Base-by-base conservation (phyloP, 1,140 invertebrate genomes). In the Lucilia cuprina region DNA sequence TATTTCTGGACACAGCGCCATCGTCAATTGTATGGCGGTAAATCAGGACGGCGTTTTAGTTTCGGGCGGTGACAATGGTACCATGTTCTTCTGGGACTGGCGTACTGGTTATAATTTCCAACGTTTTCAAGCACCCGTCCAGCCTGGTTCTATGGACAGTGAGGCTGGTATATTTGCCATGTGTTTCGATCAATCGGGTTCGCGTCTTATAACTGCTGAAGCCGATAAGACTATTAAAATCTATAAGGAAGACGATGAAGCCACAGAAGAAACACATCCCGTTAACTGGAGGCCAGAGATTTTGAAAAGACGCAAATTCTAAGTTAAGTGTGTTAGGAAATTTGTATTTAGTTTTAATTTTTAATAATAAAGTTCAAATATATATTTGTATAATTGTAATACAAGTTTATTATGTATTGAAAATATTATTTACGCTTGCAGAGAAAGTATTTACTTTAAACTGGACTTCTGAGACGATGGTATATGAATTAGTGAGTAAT, bases 221-320 rank as follows among this genome's bases (percentile, higher is more conserved):
- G 98, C 98, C 8, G 99, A 99, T 91, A 99, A 99, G 93, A 99
- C 98, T 0, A 98, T 99, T 85, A 99, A 99, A 94, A 96, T 99
- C 85, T 99, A 99, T 92, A 98, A 97, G 91, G 98, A 99, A 92
- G 98, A 99, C 92, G 97, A 99, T 34, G 94, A 95, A 82, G 98
- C 99, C 14, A 97, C 96, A 0, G 98, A 99, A 93, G 98, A 99
- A 91, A 95, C 94, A 0, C 97, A 99, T 94, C 99, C 99, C 0
- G 94, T 99, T 85, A 96, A 99, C 89, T 99, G 98, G 98, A 94
- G 97, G 87, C 98, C 99, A 21, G 98, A 99, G 88, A 96, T 99
- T 89, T 91, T 98, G 17, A 98, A 97, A 91, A 93, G 97, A 86
- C 94, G 96, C 87, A 95, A 96, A 92, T 98, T 96, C 92, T 98